phyloP scores from a whole-genome alignment of 1,140 invertebrate genomes.

The Ips typographus region DNA sequence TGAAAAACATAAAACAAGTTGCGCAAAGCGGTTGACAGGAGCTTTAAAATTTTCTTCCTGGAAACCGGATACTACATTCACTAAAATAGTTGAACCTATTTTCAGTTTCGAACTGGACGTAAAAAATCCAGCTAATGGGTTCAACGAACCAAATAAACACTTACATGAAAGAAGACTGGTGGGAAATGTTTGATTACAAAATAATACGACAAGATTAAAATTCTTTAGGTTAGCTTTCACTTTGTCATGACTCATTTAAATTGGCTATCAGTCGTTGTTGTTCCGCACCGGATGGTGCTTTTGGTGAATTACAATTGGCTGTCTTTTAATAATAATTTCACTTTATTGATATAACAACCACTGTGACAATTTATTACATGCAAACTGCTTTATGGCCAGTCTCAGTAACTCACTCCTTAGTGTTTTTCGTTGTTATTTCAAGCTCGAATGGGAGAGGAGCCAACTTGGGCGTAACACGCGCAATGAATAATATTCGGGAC shows the following conservation, averaged over 20 bases:
- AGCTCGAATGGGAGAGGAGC: not conserved
- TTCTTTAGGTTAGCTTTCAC: constrained; percentile 8
- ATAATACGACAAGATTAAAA: constrained; percentile 8
- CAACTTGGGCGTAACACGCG: not conserved
- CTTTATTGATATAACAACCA: too few species aligned
- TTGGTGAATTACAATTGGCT: too few species aligned
- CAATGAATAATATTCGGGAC: constrained; percentile 2
- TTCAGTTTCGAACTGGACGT: not conserved
- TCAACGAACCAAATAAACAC: not conserved
- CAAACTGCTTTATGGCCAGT: too few species aligned
- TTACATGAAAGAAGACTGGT: not conserved
- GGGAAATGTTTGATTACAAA: constrained; percentile 11
- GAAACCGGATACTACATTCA: not conserved
- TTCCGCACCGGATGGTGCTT: too few species aligned
- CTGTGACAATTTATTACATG: too few species aligned
- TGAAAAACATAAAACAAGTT: not conserved
- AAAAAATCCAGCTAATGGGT: constrained; percentile 3
- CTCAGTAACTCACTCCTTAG: too few species aligned
- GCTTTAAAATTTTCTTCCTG: not conserved
- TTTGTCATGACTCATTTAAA: not conserved
- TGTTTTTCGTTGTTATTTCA: too few species aligned
- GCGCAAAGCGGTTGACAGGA: not conserved
- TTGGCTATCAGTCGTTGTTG: not conserved
- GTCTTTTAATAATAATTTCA: too few species aligned
- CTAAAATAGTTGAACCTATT: not conserved